Percentiles rank a stretch among this genome's conserved stretches.
These are phyloP conservation scores for Anseranas semipalmata DNA, from an alignment of 2,113 vertebrate species.

Conservation along the genomic window DNA sequence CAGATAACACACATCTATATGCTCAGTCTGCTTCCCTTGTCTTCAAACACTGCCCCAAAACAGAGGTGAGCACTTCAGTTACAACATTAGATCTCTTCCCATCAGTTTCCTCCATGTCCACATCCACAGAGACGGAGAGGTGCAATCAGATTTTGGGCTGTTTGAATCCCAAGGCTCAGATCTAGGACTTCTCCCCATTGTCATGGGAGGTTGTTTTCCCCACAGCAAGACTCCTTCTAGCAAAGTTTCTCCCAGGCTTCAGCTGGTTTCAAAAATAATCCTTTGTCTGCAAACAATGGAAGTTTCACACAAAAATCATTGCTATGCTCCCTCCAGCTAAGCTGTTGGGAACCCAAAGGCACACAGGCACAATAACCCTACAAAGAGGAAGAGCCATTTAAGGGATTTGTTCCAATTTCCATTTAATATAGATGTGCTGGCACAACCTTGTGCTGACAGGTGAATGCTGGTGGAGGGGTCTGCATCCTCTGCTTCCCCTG, in stretches of 20 bases:
- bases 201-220: accelerated
- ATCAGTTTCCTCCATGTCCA: background rate
- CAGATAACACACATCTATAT: background rate
- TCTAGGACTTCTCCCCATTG: background rate
- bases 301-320: background rate
- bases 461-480: background rate
- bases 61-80: background rate
- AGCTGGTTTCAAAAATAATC: background rate
- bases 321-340: background rate
- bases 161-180: background rate
- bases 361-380: background rate
- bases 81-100: background rate
- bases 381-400: background rate
- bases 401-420: constrained; percentile 11
- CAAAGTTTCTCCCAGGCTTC: background rate
- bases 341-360: background rate
- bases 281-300: background rate
- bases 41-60: background rate
- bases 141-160: background rate
- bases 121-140: background rate
- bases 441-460: constrained; percentile 21
- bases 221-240: background rate
- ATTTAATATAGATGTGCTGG: constrained; percentile 34
- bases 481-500: background rate
- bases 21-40: background rate